Percentiles rank a stretch among this genome's conserved stretches.
Evolutionary conservation across 2,888 invertebrate genomes (phyloP).

Genomic region (Punctoribates punctum): DNA sequence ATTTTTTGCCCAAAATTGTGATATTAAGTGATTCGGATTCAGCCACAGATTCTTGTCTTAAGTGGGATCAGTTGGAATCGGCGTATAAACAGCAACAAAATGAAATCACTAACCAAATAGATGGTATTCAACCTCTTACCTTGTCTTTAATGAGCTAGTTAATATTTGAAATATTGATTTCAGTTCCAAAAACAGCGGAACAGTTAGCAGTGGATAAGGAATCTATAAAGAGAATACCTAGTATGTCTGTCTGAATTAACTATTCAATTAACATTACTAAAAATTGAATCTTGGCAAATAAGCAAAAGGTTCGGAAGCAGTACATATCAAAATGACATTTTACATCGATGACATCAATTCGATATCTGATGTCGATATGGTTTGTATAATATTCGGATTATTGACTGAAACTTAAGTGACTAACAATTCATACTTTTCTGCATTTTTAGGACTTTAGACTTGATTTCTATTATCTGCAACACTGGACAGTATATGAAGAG

Average conservation of each 20-base stretch:
- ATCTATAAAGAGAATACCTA: neutral
- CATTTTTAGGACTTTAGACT: neutral
- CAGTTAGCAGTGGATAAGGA: neutral
- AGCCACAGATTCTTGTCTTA: no score
- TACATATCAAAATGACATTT: conserved; percentile 4
- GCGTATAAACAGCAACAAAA: no score
- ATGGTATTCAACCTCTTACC: no score
- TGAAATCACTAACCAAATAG: no score
- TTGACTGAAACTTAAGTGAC: no score
- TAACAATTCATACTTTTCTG: no score
- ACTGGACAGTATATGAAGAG: neutral
- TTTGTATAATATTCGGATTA: no score
- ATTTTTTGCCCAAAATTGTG: no score
- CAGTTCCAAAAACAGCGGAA: neutral
- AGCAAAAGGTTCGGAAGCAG: neutral
- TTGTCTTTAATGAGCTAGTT: neutral
- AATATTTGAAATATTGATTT: neutral
- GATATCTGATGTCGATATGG: conserved; percentile 10
- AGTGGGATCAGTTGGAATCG: no score
- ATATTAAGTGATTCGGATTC: no score
- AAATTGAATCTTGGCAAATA: no score
- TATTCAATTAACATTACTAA: neutral
- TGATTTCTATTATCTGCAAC: neutral
- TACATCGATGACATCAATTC: conserved; percentile 13
- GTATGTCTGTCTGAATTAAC: no score